These are phyloP conservation scores for Monoplex corrugatus DNA, from an alignment of 2,888 invertebrate genomes.

Conservation along the genomic window DNA sequence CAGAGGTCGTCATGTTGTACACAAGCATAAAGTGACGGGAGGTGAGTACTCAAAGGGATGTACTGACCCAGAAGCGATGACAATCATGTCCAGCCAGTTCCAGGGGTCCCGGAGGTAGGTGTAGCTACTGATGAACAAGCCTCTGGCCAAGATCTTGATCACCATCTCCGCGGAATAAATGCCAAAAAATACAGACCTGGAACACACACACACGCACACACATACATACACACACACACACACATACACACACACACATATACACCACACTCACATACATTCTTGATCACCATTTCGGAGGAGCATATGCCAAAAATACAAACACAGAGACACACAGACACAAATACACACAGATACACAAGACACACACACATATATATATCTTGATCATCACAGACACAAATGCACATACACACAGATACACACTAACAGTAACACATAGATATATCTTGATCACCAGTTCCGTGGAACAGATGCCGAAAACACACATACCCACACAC, in stretches of 20 bases:
- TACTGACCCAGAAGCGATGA: constrained; percentile 94
- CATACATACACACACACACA: neutral
- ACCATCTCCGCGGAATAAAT: constrained; percentile 98
- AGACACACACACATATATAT: neutral
- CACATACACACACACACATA: neutral
- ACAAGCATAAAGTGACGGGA: neutral
- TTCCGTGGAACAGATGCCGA: no score
- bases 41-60: no score
- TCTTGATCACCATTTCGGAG: constrained; percentile 96
- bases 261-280: neutral
- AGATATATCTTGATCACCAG: constrained; percentile 88
- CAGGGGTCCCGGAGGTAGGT: constrained; percentile 97
- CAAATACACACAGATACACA: neutral
- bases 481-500: no score
- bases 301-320: constrained; percentile 94
- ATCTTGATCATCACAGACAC: no score
- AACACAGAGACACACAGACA: neutral
- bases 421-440: neutral
- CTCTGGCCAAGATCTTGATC: constrained; percentile 96
- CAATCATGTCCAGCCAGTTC: constrained; percentile 97
- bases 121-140: constrained; percentile 96
- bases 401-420: neutral
- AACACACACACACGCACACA: constrained; percentile 57
- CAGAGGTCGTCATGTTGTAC: no score
- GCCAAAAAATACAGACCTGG: constrained; percentile 96